Percentiles rank a stretch among this genome's conserved stretches.
phyloP scores from a whole-genome alignment of 2,113 vertebrate genomes.

The Balaeniceps rex region DNA sequence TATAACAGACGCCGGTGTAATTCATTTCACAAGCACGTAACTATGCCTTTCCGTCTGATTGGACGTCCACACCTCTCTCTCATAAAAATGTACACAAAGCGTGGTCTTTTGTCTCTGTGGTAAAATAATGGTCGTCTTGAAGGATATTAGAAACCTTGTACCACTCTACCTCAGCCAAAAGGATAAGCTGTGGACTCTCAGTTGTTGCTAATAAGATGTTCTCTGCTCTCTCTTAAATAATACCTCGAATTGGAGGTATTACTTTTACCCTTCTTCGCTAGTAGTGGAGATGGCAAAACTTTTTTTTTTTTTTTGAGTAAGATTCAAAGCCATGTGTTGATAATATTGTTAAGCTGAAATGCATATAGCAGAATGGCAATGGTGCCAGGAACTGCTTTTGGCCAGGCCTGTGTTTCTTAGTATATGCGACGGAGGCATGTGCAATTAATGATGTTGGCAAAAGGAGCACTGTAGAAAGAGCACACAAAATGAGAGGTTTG shows the following conservation, averaged over 20 bases:
- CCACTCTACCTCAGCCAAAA: background rate
- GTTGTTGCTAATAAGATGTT: background rate
- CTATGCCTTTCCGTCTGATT: constrained; percentile 24
- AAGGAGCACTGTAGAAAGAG: constrained; percentile 45
- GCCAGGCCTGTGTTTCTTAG: constrained; percentile 55
- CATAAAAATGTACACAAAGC: background rate
- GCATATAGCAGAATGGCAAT: constrained; percentile 36
- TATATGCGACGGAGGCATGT: constrained; percentile 51
- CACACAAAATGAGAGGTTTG: constrained; percentile 49
- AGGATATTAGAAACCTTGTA: constrained; percentile 1
- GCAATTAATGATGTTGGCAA: constrained; percentile 69
- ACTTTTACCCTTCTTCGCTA: background rate
- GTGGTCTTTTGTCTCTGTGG: background rate
- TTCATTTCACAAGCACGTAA: constrained; percentile 55
- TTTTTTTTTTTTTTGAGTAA: background rate
- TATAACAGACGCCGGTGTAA: constrained; percentile 65
- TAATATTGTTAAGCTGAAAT: constrained; percentile 54
- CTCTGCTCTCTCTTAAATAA: background rate
- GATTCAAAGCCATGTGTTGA: constrained; percentile 40
- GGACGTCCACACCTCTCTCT: background rate
- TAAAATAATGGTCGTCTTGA: constrained; percentile 36
- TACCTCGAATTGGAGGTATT: background rate
- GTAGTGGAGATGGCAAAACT: background rate
- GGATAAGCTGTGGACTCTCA: background rate
- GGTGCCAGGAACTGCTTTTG: constrained; percentile 60